These are phyloP conservation scores for Clarias batrachus DNA, from an alignment of 2,113 vertebrate genomes.

Conservation along the genomic window DNA sequence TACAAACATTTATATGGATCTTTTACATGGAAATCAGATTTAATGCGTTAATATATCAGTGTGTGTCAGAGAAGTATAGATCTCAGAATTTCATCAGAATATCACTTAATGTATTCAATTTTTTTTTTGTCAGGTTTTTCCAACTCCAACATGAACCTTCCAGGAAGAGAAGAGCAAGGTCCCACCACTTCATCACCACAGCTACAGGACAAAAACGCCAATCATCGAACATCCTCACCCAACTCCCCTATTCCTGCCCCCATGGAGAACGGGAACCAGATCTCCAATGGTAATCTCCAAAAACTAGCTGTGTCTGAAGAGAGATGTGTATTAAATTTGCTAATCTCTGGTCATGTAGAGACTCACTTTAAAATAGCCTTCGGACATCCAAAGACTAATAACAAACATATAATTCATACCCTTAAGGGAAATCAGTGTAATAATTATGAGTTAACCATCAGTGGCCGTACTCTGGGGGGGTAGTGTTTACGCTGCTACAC, in stretches of 20 bases:
- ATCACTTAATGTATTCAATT: not conserved
- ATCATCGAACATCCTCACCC: constrained; percentile 79
- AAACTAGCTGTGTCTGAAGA: not conserved
- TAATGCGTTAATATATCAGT: not conserved
- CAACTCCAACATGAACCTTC: constrained; percentile 89
- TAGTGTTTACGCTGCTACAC: constrained; percentile 25
- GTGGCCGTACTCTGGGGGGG: not conserved
- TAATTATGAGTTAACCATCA: constrained; percentile 17
- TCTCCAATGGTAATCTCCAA: constrained; percentile 82
- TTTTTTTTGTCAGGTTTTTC: constrained; percentile 72
- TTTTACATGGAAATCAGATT: not conserved
- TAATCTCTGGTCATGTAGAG: not conserved
- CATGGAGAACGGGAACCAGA: constrained; percentile 91
- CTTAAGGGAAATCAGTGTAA: constrained; percentile 8
- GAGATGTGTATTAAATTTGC: not conserved
- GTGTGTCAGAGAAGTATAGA: not conserved
- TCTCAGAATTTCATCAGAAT: not conserved
- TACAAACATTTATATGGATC: not conserved
- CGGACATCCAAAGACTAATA: not conserved
- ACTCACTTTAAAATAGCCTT: not conserved
- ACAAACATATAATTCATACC: constrained; percentile 21
- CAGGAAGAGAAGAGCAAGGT: constrained; percentile 78
- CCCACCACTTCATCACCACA: constrained; percentile 75
- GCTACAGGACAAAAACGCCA: constrained; percentile 91
- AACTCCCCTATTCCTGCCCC: constrained; percentile 71